These are phyloP conservation scores for Ptychobarbus kaznakovi DNA, from an alignment of 2,797 vertebrate species.

Conservation along the genomic window DNA sequence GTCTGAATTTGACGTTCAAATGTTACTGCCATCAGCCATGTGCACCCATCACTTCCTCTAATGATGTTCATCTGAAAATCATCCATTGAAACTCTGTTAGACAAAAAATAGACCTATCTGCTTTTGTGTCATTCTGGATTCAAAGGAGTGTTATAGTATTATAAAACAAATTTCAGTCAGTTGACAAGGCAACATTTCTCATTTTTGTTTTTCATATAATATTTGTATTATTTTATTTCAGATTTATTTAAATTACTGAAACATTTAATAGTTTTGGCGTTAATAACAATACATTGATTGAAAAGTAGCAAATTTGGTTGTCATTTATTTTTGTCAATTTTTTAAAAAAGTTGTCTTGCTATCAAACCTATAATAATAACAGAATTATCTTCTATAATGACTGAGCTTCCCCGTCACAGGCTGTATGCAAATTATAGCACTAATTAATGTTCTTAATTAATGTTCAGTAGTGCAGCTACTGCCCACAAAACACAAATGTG, in stretches of 20 bases:
- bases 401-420: not conserved
- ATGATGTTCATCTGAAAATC: slow-evolving; percentile 7
- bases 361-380: not conserved
- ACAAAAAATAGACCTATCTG: not conserved
- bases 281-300: not conserved
- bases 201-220: not conserved
- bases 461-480: slow-evolving; percentile 3
- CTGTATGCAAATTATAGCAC: not conserved
- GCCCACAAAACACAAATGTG: slow-evolving; percentile 36
- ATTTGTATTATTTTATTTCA: not conserved
- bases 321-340: not conserved
- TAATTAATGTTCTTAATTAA: slow-evolving; percentile 5
- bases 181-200: not conserved
- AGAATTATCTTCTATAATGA: not conserved
- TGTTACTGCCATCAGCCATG: slow-evolving; percentile 14
- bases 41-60: slow-evolving; percentile 20
- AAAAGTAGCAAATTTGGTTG: not conserved
- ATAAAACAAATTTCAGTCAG: not conserved
- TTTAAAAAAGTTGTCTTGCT: not conserved
- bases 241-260: not conserved
- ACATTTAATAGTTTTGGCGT: not conserved
- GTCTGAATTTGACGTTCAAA: slow-evolving; percentile 20
- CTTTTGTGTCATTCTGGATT: not conserved
- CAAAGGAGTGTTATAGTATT: not conserved
- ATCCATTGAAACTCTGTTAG: not conserved